phyloP scores from a whole-genome alignment of 2,797 vertebrate species.

The Manis pentadactyla region DNA sequence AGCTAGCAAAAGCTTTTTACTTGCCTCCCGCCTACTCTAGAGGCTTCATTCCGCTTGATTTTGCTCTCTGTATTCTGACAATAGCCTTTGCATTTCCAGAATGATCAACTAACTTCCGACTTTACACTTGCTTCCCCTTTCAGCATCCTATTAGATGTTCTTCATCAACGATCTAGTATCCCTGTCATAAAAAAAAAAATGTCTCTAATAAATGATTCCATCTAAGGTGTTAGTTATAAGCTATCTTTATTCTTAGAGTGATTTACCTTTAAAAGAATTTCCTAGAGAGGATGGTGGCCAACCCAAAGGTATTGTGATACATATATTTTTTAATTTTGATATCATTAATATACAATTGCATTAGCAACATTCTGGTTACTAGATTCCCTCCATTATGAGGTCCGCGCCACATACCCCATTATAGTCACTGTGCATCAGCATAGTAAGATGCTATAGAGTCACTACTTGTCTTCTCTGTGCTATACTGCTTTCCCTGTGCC shows the following conservation, averaged over 20 bases:
- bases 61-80: not conserved
- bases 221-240: not conserved
- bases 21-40: not conserved
- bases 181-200: not conserved
- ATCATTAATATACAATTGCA: no score
- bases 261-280: slow-evolving; percentile 1
- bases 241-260: not conserved
- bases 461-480: no score
- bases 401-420: no score
- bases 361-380: no score
- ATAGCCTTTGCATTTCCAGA: not conserved
- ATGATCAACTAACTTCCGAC: not conserved
- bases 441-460: no score
- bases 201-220: not conserved
- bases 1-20: not conserved
- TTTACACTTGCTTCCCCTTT: not conserved
- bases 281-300: not conserved
- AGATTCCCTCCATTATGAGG: no score
- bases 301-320: not conserved
- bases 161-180: not conserved
- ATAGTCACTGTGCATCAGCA: no score
- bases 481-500: no score
- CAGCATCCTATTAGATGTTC: not conserved
- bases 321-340: no score
- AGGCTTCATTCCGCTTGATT: not conserved